Evolutionary conservation across 2,888 invertebrate genomes (phyloP), one percentile per base, ranked within the genome.

Genomic region (Scaeva pyrastri): DNA sequence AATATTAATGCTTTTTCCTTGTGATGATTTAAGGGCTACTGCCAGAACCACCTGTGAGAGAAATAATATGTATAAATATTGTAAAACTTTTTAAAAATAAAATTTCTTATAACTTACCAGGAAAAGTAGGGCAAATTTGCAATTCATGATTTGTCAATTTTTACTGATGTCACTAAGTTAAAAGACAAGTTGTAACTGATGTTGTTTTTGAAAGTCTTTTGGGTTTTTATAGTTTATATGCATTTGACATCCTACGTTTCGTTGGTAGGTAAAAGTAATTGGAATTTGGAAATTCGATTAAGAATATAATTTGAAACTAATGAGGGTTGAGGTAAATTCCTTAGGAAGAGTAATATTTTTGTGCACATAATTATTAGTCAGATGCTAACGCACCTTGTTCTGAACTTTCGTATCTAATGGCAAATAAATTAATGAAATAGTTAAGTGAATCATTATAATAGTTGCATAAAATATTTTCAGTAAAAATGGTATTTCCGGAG

Each of bases 171-270:
- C 7, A 8, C 45, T 72, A 11, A 16, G 19, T 10, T 48, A 23
- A 73, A 41, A 73, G 62, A 36, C 80, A 70, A 68, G 62, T 12
- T 43, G 62, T 50, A 73, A 85, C 72, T 85, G 80, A 85, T 85
- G 39, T 10, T 55, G 23, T 56, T 64, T 73, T 48, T 26, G 62
- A 43, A 41, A 62, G 2, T 36, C 16, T 2, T 58, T 7, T 8
- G 75, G 62, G 80, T 76, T 73, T 85, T 73, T 85, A 85, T 85
- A 80, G 58, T 6, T 21, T 45, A 31, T 77, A 16, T 14, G 11
- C 14, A 56, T 0, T 21, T 74, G 10, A 31, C 12, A 31, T n/a
- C n/a, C n/a, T n/a, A n/a, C n/a, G n/a, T n/a, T n/a, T n/a, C n/a
- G n/a, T n/a, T n/a, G n/a, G n/a, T n/a, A n/a, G n/a, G n/a, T n/a